A percentile compares a stretch with the other conserved stretches of the same genome.
Conservation (phyloP, 1,140 invertebrate species). For the Solenopsis invicta region DNA sequence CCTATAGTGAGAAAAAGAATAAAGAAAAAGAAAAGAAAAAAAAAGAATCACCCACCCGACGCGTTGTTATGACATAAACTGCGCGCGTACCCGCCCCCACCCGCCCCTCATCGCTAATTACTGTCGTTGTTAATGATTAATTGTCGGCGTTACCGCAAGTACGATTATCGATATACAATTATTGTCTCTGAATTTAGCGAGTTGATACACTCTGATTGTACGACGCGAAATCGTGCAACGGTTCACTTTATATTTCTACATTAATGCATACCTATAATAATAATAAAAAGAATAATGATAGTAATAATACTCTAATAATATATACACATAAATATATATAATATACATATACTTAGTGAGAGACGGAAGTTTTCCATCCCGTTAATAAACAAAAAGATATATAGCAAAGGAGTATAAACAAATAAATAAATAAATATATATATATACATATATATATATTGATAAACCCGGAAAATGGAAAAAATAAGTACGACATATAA, state of each 20-base stretch:
- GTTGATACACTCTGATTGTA: slow-evolving; percentile 70
- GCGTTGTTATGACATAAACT: slow-evolving; percentile 32
- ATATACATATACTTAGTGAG: slow-evolving; percentile 88
- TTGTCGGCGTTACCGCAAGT: slow-evolving; percentile 51
- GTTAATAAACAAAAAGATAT: slow-evolving; percentile 80
- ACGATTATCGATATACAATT: slow-evolving; percentile 56
- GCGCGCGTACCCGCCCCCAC: slow-evolving; percentile 1
- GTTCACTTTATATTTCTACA: slow-evolving; percentile 76
- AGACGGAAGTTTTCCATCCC: slow-evolving; percentile 89
- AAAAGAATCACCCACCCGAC: not conserved
- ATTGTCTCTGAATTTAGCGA: slow-evolving; percentile 49
- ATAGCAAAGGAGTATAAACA: slow-evolving; percentile 46
- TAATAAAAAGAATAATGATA: slow-evolving; percentile 38
- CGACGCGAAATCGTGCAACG: slow-evolving; percentile 66
- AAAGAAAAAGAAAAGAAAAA: not conserved
- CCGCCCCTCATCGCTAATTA: slow-evolving; percentile 31
- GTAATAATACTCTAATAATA: slow-evolving; percentile 54
- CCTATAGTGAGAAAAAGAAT: slow-evolving; percentile 5
- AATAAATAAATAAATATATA: no score
- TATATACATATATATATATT: slow-evolving; percentile 68
- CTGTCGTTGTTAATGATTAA: slow-evolving; percentile 50
- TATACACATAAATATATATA: slow-evolving; percentile 57
- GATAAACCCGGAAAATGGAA: slow-evolving; percentile 61
- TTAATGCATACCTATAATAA: slow-evolving; percentile 55
- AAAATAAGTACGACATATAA: slow-evolving; percentile 72